These are phyloP conservation scores for Galaxias olidus DNA, from an alignment of 2,797 vertebrate genomes.

Conservation along the genomic window DNA sequence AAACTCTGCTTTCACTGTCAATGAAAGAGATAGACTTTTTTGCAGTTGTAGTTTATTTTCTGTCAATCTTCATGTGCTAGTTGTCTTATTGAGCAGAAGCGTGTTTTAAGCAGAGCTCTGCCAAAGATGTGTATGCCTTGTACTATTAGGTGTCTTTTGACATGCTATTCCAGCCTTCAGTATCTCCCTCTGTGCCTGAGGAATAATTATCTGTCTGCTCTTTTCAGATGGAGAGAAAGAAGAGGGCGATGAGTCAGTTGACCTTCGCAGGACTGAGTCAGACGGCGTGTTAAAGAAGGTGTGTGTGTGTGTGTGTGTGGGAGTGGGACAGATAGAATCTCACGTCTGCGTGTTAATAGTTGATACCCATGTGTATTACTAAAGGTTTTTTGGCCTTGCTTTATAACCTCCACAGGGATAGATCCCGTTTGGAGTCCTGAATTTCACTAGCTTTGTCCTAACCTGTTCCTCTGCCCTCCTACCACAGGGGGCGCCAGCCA, in stretches of 20 bases:
- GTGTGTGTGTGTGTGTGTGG: conserved; percentile 28
- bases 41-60: no score
- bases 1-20: background rate
- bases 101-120: no score
- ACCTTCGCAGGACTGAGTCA: conserved; percentile 91
- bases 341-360: no score
- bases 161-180: no score
- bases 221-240: conserved; percentile 84
- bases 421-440: no score
- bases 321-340: background rate
- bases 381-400: background rate
- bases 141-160: no score
- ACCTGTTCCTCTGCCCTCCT: conserved; percentile 41
- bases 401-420: background rate
- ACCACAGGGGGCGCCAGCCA: conserved; percentile 81
- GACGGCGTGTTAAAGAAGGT: conserved; percentile 91
- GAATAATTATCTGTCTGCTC: conserved; percentile 3
- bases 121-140: no score
- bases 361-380: no score
- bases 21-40: no score
- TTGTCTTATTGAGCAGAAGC: no score
- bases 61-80: no score
- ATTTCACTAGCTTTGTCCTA: background rate
- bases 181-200: no score
- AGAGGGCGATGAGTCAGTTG: conserved; percentile 83